These are phyloP conservation scores for Parnassius orleans DNA, from an alignment of 2,888 invertebrate genomes.

Conservation along the genomic window DNA sequence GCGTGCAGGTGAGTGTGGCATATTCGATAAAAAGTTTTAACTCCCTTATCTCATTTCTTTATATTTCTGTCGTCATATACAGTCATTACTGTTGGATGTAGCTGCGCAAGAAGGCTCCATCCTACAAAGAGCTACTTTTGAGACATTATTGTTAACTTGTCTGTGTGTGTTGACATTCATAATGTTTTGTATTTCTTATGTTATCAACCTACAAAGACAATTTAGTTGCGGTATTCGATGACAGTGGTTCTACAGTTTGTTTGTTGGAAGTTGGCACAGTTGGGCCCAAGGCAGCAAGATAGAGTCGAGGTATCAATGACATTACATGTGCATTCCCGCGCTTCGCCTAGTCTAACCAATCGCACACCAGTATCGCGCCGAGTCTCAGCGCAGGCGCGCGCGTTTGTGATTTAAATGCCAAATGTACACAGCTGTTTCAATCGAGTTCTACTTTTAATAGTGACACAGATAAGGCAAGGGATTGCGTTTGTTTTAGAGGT, in stretches of 20 bases:
- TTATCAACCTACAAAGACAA: too few species aligned
- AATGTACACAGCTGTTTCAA: conserved; percentile 27
- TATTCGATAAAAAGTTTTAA: too few species aligned
- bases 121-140: too few species aligned
- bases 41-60: too few species aligned
- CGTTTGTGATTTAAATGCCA: conserved; percentile 39
- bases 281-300: conserved; percentile 1
- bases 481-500: conserved; percentile 10
- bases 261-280: conserved; percentile 19
- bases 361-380: conserved; percentile 56
- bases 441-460: conserved; percentile 14
- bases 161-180: too few species aligned
- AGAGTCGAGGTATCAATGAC: conserved; percentile 36
- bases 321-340: conserved; percentile 59
- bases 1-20: too few species aligned
- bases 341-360: conserved; percentile 50
- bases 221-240: not conserved
- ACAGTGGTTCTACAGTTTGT: conserved; percentile 1
- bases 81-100: too few species aligned
- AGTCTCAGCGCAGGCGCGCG: conserved; percentile 53
- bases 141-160: too few species aligned
- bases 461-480: conserved; percentile 16
- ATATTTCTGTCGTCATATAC: too few species aligned
- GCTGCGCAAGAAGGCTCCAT: too few species aligned
- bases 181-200: too few species aligned